Evolutionary conservation across 2,888 invertebrate genomes (phyloP).

Genomic region (Penaeus monodon): DNA sequence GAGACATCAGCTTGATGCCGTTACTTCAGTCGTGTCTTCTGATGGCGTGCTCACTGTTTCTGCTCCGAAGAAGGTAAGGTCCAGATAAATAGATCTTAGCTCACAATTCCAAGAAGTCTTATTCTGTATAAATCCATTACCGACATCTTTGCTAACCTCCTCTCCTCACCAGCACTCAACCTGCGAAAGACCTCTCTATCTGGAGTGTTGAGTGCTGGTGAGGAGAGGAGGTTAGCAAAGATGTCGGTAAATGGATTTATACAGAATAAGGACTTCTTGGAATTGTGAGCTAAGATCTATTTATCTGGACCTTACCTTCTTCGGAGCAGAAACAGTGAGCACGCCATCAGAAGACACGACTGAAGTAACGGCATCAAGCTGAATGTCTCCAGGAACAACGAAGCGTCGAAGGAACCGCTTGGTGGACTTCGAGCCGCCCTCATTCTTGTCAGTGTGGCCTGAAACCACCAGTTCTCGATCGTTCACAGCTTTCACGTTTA

Average conservation of each 20-base stretch:
- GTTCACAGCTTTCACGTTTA: conserved; percentile 36
- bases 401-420: conserved; percentile 39
- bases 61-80: background rate
- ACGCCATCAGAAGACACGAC: conserved; percentile 18
- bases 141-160: too few relatives aligned
- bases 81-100: too few relatives aligned
- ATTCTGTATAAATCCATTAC: too few relatives aligned
- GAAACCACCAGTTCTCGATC: conserved; percentile 40
- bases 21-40: conserved; percentile 11
- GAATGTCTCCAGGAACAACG: conserved; percentile 28
- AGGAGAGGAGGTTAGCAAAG: too few relatives aligned
- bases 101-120: too few relatives aligned
- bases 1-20: background rate
- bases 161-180: too few relatives aligned
- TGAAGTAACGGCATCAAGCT: background rate
- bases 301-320: background rate
- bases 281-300: too few relatives aligned
- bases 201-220: too few relatives aligned
- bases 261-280: too few relatives aligned
- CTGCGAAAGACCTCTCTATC: too few relatives aligned
- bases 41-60: conserved; percentile 3
- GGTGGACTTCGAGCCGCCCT: background rate
- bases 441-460: conserved; percentile 34
- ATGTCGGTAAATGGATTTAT: too few relatives aligned
- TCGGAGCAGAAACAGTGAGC: background rate